Percentiles rank a stretch among this genome's conserved stretches.
Conservation (phyloP, 2,888 invertebrate genomes). For the Amiota mariae region DNA sequence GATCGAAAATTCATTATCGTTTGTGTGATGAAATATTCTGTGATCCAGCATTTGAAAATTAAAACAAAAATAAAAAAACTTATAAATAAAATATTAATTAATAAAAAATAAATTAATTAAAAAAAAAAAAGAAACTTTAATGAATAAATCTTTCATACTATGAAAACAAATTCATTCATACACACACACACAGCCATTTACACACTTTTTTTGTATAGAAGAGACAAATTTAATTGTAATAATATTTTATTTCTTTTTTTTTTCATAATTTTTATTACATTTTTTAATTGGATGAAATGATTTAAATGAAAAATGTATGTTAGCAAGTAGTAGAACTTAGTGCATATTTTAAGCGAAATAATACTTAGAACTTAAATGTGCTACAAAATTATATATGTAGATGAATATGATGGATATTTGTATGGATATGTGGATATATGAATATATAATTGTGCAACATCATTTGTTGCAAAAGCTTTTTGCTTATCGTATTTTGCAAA, state of each 20-base stretch:
- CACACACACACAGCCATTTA: neutral
- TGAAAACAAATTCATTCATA: constrained; percentile 10
- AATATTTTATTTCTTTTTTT: neutral
- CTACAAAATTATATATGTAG: too few species aligned
- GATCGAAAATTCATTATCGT: constrained; percentile 55
- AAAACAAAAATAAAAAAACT: constrained; percentile 39
- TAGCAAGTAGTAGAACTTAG: too few species aligned
- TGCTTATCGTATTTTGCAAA: too few species aligned
- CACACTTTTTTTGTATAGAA: neutral
- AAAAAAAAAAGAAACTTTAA: constrained; percentile 32
- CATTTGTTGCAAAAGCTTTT: too few species aligned
- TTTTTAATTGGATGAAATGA: neutral
- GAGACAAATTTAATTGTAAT: neutral
- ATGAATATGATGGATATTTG: too few species aligned
- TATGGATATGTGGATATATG: too few species aligned
- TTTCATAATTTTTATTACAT: neutral
- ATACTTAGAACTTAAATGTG: too few species aligned
- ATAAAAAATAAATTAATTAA: constrained; percentile 28
- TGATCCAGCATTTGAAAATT: constrained; percentile 68
- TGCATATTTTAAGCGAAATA: too few species aligned
- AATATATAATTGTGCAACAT: too few species aligned
- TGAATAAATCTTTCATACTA: constrained; percentile 30
- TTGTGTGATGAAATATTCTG: constrained; percentile 74
- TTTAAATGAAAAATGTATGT: neutral
- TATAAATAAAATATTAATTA: constrained; percentile 4